Base-by-base conservation (phyloP, 2,797 vertebrate species). In the Tarsius wallacei region DNA sequence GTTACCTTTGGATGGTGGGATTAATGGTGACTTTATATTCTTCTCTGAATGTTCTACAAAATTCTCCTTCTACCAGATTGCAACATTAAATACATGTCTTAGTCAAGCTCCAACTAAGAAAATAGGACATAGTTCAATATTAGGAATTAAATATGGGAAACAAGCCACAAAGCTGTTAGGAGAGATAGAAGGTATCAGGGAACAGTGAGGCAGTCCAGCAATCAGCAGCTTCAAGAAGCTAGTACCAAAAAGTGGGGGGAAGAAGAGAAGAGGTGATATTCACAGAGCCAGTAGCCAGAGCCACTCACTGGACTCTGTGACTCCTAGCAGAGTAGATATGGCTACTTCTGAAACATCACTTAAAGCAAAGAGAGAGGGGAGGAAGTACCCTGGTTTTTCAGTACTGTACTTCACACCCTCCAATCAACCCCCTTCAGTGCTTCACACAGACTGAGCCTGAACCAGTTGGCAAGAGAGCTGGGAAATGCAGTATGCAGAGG, bases 31-130 rank as follows among this genome's bases (percentile, higher is more conserved):
- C n/a, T 70, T 87, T 63, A 70, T 31, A 87, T 71, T 91, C 76
- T 74, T 87, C 55, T 76, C 83, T 78, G 63, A 63, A 36, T 59
- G 94, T 85, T 91, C 86, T 71, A 76, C n/a, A 91, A 77, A 91
- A 51, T 95, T 96, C 49, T 86, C 13, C 24, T 93, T 74, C 84
- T 94, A 42, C 51, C 91, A 89, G 81, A 95, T 84, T 71, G 76
- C 83, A 81, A 87, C 28, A 78, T 51, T 63, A 83, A 81, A 64
- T 83, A 81, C 61, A 42, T 53, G 15, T 86, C 63, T 92, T 53
- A n/a, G 10, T 77, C 61, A 90, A 90, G 22, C 66, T 82, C 47
- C 28, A 88, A 42, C 51, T 70, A 91, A 59, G 74, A 96, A 87
- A 93, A 76, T 14, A 87, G 36, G 15, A n/a, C 73, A 96, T 19